These are phyloP conservation scores for Leucozona laternaria DNA, from an alignment of 2,888 invertebrate species.

Conservation along the genomic window DNA sequence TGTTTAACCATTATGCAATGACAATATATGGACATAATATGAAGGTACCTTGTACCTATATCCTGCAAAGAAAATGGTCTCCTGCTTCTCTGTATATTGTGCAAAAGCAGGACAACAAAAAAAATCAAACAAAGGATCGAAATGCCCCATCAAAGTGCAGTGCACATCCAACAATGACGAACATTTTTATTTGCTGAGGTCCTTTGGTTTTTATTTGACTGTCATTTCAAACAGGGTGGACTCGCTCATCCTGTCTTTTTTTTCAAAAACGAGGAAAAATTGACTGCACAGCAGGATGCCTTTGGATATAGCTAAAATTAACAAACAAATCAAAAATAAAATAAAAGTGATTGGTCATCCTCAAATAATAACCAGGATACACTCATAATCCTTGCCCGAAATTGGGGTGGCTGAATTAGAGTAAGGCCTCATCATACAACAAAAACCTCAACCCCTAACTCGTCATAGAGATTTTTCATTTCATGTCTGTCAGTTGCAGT, in stretches of 20 bases:
- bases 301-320: slow-evolving; percentile 41
- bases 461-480: slow-evolving; percentile 49
- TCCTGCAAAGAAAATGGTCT: slow-evolving; percentile 31
- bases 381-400: slow-evolving; percentile 62
- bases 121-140: slow-evolving; percentile 43
- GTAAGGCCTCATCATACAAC: slow-evolving; percentile 15
- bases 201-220: slow-evolving; percentile 51
- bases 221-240: slow-evolving; percentile 44
- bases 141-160: slow-evolving; percentile 53
- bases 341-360: slow-evolving; percentile 71
- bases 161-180: slow-evolving; percentile 40
- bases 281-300: slow-evolving; percentile 53
- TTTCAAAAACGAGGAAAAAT: slow-evolving; percentile 18
- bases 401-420: slow-evolving; percentile 57
- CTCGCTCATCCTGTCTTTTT: background rate
- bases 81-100: slow-evolving; percentile 37
- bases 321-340: background rate
- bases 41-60: background rate
- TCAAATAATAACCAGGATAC: slow-evolving; percentile 71
- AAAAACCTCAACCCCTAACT: slow-evolving; percentile 22
- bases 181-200: slow-evolving; percentile 53
- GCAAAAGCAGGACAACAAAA: slow-evolving; percentile 25
- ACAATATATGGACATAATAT: slow-evolving; percentile 19
- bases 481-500: slow-evolving; percentile 69
- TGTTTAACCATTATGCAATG: slow-evolving; percentile 43